phyloP scores from a whole-genome alignment of 2,113 vertebrate species.

The Indicator maculatus region DNA sequence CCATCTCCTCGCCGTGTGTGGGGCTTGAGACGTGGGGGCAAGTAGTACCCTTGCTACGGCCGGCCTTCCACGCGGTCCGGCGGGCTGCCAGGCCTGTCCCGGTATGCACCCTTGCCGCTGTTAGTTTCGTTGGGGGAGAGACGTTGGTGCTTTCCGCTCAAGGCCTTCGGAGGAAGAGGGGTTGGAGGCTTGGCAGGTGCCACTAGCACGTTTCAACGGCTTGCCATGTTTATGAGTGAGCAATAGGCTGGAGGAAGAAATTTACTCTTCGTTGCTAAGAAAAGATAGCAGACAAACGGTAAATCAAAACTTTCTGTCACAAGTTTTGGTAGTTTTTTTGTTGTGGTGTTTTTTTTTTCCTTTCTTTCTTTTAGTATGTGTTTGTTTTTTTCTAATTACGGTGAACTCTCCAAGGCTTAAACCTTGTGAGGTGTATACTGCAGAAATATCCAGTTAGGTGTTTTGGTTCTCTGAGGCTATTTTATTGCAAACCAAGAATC shows the following conservation, averaged over 20 bases:
- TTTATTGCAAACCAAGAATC: background rate
- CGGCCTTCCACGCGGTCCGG: background rate
- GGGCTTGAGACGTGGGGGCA: background rate
- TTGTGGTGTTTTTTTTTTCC: background rate
- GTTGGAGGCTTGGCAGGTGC: background rate
- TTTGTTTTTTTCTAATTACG: background rate
- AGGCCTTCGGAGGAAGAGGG: background rate
- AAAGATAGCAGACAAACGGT: background rate
- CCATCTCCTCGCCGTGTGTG: fast-evolving
- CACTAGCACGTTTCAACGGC: fast-evolving
- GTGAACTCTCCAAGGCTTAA: background rate
- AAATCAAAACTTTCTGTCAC: background rate
- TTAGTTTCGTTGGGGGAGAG: fast-evolving
- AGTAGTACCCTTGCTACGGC: background rate
- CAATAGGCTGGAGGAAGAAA: background rate
- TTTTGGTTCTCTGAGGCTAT: background rate
- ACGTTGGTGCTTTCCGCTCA: fast-evolving
- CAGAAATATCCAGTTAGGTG: background rate
- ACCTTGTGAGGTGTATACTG: background rate
- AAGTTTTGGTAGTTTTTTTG: too few relatives aligned
- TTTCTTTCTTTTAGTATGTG: too few relatives aligned
- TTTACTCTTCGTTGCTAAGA: fast-evolving
- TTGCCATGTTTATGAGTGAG: background rate
- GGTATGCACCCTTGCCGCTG: background rate
- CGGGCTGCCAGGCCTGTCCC: background rate